These are phyloP conservation scores for Melanotaenia nigrans DNA, from an alignment of 2,797 vertebrate genomes.

Conservation along the genomic window DNA sequence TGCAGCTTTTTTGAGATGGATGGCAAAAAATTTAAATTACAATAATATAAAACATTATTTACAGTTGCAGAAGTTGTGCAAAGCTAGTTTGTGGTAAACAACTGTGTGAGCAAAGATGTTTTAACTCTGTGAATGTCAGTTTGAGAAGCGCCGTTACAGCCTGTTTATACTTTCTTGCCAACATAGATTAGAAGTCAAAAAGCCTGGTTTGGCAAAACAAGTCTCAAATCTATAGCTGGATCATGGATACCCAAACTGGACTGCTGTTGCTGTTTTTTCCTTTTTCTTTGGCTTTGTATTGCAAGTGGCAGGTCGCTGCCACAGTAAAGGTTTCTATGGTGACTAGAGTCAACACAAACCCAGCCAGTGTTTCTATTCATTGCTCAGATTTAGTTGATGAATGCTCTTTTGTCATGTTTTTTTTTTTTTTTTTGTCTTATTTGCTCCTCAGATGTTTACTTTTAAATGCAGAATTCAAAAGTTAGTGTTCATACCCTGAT, in stretches of 20 bases:
- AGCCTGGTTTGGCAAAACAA: constrained; percentile 31
- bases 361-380: constrained; percentile 45
- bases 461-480: constrained; percentile 15
- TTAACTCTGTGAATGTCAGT: constrained; percentile 38
- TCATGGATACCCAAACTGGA: constrained; percentile 33
- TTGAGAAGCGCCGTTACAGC: constrained; percentile 46
- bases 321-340: constrained; percentile 68
- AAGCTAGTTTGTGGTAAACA: constrained; percentile 31
- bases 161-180: constrained; percentile 50
- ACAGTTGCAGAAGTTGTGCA: constrained; percentile 36
- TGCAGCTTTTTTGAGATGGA: constrained; percentile 26
- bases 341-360: constrained; percentile 68
- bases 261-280: constrained; percentile 45
- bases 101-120: constrained; percentile 40
- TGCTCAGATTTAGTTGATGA: constrained; percentile 38
- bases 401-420: constrained; percentile 35
- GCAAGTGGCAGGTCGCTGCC: constrained; percentile 44
- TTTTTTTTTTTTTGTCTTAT: constrained; percentile 9
- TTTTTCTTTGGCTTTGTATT: constrained; percentile 54
- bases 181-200: constrained; percentile 52
- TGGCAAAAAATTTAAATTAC: constrained; percentile 11
- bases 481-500: constrained; percentile 1
- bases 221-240: constrained; percentile 30
- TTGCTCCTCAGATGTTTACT: constrained; percentile 11
- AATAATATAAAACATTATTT: constrained; percentile 52